phyloP scores from a whole-genome alignment of 2,113 vertebrate species.

The Rhea pennata region DNA sequence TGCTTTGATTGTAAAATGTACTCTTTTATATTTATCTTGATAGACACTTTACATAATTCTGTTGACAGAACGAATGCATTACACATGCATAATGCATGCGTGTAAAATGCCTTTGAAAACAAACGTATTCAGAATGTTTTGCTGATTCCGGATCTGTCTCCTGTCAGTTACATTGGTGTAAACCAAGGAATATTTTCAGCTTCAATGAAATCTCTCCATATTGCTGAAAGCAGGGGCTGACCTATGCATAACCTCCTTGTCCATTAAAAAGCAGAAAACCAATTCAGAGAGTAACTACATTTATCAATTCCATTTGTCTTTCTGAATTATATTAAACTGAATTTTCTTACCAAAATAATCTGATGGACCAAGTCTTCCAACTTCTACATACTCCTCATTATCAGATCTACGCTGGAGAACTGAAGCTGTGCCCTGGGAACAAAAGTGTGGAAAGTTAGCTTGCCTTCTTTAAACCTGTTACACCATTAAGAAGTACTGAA shows the following conservation, averaged over 20 bases:
- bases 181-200: slow-evolving; percentile 8
- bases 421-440: slow-evolving; percentile 89
- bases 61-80: slow-evolving; percentile 49
- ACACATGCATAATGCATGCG: slow-evolving; percentile 63
- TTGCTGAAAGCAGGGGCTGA: background rate
- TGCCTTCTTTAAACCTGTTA: background rate
- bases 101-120: slow-evolving; percentile 58
- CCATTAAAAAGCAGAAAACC: background rate
- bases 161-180: slow-evolving; percentile 15
- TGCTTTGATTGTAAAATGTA: background rate
- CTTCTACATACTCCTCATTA: slow-evolving; percentile 95
- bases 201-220: background rate
- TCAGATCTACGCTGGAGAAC: slow-evolving; percentile 96
- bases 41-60: slow-evolving; percentile 49
- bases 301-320: background rate
- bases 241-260: background rate
- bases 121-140: slow-evolving; percentile 45
- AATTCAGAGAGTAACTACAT: background rate
- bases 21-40: background rate
- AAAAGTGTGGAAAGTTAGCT: background rate
- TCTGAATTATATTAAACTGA: background rate
- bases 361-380: slow-evolving; percentile 93
- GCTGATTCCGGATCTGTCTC: slow-evolving; percentile 42
- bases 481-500: background rate
- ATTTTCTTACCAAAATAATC: slow-evolving; percentile 94